Percentiles rank a stretch among this genome's conserved stretches.
Evolutionary conservation across 2,113 vertebrate species (phyloP).

Genomic region (Hydropotes inermis): DNA sequence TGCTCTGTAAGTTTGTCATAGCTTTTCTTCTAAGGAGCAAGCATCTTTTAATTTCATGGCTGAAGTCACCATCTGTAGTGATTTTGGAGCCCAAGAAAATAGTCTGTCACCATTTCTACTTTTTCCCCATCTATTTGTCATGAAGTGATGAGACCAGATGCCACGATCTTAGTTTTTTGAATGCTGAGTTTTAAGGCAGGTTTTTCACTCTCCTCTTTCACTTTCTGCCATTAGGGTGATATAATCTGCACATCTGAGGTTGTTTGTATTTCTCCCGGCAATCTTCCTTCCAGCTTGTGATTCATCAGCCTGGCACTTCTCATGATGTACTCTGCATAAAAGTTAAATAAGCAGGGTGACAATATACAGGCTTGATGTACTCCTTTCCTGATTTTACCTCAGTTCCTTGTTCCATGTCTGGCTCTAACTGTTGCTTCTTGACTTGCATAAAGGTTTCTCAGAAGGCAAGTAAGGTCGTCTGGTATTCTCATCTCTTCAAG

Average conservation of each 20-base stretch:
- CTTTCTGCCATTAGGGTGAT: neutral
- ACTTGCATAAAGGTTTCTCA: neutral
- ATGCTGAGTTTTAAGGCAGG: neutral
- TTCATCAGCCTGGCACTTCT: neutral
- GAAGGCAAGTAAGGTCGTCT: neutral
- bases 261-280: neutral
- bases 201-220: neutral
- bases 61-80: neutral
- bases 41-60: neutral
- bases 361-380: neutral
- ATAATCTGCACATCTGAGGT: neutral
- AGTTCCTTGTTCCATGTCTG: neutral
- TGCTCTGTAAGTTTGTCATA: neutral
- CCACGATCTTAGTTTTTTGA: neutral
- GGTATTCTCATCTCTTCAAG: neutral
- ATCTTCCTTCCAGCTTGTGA: neutral
- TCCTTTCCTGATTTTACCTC: neutral
- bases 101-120: neutral
- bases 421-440: neutral
- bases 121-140: neutral
- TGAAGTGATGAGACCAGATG: neutral
- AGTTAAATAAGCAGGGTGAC: neutral
- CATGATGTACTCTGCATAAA: neutral
- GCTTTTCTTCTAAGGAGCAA: neutral
- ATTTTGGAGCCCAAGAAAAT: neutral